A percentile compares a stretch with the other conserved stretches of the same genome.
These are phyloP conservation scores for Dinocampus coccinellae DNA, from an alignment of 2,888 invertebrate species.

Conservation along the genomic window DNA sequence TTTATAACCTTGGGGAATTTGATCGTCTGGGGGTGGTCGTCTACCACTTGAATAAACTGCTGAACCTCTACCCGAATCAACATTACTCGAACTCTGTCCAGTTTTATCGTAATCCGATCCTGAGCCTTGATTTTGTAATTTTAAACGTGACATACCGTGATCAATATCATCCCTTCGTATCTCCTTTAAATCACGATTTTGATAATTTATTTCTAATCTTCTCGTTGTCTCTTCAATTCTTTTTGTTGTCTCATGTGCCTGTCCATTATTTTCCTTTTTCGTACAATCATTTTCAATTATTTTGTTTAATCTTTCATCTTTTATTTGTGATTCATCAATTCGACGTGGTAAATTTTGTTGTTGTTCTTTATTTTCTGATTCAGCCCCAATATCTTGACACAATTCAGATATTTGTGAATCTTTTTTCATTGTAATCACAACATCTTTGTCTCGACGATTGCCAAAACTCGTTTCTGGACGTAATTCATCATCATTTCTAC, in stretches of 20 bases:
- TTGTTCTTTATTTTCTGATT: constrained; percentile 27
- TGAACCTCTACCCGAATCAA: constrained; percentile 85
- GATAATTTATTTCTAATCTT: constrained; percentile 40
- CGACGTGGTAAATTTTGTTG: constrained; percentile 22
- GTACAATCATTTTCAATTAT: constrained; percentile 42
- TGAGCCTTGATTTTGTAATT: constrained; percentile 64
- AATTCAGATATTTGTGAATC: constrained; percentile 47
- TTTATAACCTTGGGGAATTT: constrained; percentile 59
- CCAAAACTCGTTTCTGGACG: constrained; percentile 65
- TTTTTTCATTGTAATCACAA: constrained; percentile 54
- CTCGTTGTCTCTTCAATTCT: constrained; percentile 50
- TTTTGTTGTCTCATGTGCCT: constrained; percentile 50
- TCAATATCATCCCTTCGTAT: constrained; percentile 60
- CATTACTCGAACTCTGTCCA: constrained; percentile 80
- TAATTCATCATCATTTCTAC: constrained; percentile 55
- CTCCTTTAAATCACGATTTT: constrained; percentile 36
- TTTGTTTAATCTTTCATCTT: constrained; percentile 61
- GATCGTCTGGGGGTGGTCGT: constrained; percentile 71
- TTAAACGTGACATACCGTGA: constrained; percentile 61
- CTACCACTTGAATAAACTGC: constrained; percentile 84
- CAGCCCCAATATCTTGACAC: constrained; percentile 39
- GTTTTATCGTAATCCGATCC: constrained; percentile 80
- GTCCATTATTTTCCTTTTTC: constrained; percentile 42
- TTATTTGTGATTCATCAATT: constrained; percentile 51
- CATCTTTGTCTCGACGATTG: constrained; percentile 54